These are phyloP conservation scores for Falco peregrinus DNA, from an alignment of 2,797 vertebrate genomes.

Conservation along the genomic window DNA sequence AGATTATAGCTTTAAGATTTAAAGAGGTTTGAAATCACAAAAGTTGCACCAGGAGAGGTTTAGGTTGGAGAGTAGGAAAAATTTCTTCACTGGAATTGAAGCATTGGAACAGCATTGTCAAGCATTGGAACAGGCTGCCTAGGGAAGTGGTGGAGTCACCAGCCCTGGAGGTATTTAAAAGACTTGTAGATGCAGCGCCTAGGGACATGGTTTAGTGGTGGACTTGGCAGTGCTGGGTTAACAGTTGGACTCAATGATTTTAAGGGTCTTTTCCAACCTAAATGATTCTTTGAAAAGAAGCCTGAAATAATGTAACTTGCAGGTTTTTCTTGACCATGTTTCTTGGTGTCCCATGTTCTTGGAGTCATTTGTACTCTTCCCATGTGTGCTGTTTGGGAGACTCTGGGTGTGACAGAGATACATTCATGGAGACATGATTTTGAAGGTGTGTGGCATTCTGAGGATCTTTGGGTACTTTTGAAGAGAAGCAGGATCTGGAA, in stretches of 20 bases:
- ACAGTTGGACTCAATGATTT: background rate
- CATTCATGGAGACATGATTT: background rate
- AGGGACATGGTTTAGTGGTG: background rate
- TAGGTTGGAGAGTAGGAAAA: background rate
- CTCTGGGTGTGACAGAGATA: background rate
- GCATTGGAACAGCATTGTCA: background rate
- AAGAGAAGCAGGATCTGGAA: background rate
- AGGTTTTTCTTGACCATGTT: background rate
- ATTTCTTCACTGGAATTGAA: background rate
- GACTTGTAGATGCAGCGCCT: accelerated
- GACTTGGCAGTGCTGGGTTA: background rate
- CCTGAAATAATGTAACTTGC: background rate
- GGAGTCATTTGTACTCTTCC: background rate
- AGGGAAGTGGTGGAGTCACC: background rate
- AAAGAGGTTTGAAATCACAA: background rate
- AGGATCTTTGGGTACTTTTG: background rate
- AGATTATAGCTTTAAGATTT: background rate
- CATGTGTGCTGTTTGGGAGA: background rate
- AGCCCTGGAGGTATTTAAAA: background rate
- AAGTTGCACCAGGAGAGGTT: background rate
- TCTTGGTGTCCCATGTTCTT: background rate
- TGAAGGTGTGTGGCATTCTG: background rate
- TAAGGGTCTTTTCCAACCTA: background rate
- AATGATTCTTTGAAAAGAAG: background rate
- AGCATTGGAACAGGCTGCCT: background rate